Conservation (phyloP, 2,888 invertebrate genomes). For the Thymelicus acteon region DNA sequence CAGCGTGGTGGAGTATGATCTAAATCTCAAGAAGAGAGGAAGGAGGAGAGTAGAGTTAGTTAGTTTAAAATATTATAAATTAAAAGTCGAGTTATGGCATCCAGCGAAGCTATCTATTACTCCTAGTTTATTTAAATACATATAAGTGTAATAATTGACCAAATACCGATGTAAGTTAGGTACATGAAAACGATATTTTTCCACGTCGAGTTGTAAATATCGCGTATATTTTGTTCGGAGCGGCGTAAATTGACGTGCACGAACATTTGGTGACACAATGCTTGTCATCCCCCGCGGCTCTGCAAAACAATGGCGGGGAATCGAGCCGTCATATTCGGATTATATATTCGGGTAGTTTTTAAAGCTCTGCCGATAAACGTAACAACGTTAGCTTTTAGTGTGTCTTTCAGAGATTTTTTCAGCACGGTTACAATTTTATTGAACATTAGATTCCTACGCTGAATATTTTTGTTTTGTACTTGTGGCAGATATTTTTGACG, state of each 20-base stretch:
- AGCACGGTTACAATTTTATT: not conserved
- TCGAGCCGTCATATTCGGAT: constrained; percentile 38
- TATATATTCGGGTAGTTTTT: constrained; percentile 37
- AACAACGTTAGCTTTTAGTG: constrained; percentile 14
- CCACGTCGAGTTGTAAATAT: constrained; percentile 24
- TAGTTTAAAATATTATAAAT: too few species aligned
- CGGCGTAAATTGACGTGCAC: constrained; percentile 37
- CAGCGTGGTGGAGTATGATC: too few species aligned
- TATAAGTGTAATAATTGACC: not conserved
- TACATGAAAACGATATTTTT: constrained; percentile 21
- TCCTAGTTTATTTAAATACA: too few species aligned
- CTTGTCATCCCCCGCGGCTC: constrained; percentile 37
- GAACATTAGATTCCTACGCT: not conserved
- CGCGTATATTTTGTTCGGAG: constrained; percentile 34
- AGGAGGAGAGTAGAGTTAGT: too few species aligned
- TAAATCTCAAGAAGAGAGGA: too few species aligned
- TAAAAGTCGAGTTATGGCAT: too few species aligned
- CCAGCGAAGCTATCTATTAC: too few species aligned
- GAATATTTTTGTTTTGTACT: not conserved
- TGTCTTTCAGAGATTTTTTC: constrained; percentile 47
- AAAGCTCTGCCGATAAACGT: constrained; percentile 25
- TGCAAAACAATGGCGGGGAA: constrained; percentile 35
- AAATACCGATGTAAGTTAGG: constrained; percentile 1
- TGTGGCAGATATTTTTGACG: too few species aligned
- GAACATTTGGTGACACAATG: constrained; percentile 38